Percentiles rank a stretch among this genome's conserved stretches.
These are phyloP conservation scores for Balanococcus diminutus DNA, from an alignment of 2,888 invertebrate genomes.

Conservation along the genomic window DNA sequence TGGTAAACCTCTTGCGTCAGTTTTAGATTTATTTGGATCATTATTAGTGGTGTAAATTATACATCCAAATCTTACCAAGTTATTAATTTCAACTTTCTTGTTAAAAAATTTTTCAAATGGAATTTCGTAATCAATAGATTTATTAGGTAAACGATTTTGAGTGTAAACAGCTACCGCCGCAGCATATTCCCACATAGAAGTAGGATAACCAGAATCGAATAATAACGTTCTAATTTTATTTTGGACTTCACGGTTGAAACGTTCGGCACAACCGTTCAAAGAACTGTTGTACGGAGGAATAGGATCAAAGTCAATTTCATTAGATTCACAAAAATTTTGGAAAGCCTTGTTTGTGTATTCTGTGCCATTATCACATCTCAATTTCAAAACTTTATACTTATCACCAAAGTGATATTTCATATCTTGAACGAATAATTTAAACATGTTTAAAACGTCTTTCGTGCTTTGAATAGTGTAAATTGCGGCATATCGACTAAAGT, in stretches of 20 bases:
- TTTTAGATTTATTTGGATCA: neutral
- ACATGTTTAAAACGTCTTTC: neutral
- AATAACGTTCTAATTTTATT: neutral
- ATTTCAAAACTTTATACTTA: neutral
- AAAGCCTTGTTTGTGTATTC: neutral
- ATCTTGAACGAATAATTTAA: neutral
- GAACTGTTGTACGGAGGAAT: neutral
- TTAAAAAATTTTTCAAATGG: neutral
- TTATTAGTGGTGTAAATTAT: neutral
- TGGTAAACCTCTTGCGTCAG: neutral
- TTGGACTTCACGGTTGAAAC: neutral
- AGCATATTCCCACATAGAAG: neutral
- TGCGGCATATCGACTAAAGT: neutral
- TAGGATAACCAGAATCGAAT: neutral
- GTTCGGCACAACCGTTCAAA: neutral
- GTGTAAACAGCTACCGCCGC: neutral
- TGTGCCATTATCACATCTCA: neutral
- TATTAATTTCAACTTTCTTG: neutral
- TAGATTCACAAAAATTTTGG: neutral
- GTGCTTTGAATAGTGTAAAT: neutral
- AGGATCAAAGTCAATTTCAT: neutral
- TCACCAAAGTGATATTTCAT: neutral
- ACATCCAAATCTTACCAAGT: slow-evolving; percentile 3
- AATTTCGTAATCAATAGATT: neutral
- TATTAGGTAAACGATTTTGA: neutral